Conservation (phyloP, 2,113 vertebrate genomes). For the Aplodontia rufa region DNA sequence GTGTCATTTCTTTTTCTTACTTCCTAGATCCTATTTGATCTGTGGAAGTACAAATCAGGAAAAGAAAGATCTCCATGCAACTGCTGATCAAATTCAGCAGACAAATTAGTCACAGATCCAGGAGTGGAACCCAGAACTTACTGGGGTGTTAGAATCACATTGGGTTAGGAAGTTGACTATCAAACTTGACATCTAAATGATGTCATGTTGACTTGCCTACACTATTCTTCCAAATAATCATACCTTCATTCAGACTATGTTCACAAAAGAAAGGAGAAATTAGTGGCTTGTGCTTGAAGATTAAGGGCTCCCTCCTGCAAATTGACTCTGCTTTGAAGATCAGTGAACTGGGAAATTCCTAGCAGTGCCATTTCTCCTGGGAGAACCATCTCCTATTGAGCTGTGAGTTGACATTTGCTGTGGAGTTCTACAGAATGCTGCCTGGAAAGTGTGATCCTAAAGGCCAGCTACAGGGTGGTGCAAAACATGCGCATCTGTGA, state of each 20-base stretch:
- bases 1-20: neutral
- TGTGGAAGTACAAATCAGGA: neutral
- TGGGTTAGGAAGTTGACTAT: neutral
- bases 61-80: too few species aligned
- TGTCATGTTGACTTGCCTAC: neutral
- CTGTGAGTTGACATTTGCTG: accelerated
- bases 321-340: neutral
- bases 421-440: neutral
- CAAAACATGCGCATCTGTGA: neutral
- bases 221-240: neutral
- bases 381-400: neutral
- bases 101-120: neutral
- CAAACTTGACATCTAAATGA: neutral
- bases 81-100: neutral
- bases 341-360: neutral
- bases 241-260: neutral
- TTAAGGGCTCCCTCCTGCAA: neutral
- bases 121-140: neutral
- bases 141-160: neutral
- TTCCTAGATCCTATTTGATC: neutral
- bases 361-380: neutral
- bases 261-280: neutral
- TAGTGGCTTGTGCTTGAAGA: neutral
- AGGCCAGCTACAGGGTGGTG: neutral
- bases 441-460: neutral